Conservation (phyloP, 92 coral and sea anemone genomes). For the Porites lobata region DNA sequence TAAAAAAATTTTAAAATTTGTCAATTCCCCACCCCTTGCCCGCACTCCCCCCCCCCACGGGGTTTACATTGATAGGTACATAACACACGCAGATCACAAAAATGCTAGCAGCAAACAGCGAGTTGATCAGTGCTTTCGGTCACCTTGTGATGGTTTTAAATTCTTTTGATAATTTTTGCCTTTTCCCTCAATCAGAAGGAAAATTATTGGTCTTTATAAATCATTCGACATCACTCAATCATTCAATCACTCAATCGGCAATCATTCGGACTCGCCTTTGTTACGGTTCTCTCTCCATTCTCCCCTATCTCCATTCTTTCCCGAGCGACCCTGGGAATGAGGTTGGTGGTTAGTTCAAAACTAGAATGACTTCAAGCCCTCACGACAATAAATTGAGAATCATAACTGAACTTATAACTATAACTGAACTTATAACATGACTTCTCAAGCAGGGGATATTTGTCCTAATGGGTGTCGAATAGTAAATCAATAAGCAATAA, state of each 20-base stretch:
- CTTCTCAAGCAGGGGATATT: constrained; percentile 30
- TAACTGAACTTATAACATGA: constrained; percentile 26
- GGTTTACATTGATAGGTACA: too few species aligned
- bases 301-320: constrained; percentile 2
- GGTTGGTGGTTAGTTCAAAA: constrained; percentile 32
- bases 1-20: too few species aligned
- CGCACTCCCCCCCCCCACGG: too few species aligned
- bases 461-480: constrained; percentile 26
- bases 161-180: too few species aligned
- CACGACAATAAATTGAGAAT: constrained; percentile 27
- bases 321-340: constrained; percentile 25
- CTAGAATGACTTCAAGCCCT: constrained; percentile 39
- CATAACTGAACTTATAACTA: constrained; percentile 21
- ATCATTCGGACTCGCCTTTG: constrained; percentile 28
- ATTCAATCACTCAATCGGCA: constrained; percentile 21
- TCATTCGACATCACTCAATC: too few species aligned
- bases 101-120: too few species aligned
- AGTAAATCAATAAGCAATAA: constrained; percentile 24
- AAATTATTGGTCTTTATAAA: too few species aligned
- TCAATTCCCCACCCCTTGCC: too few species aligned
- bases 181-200: too few species aligned
- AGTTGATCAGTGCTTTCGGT: too few species aligned
- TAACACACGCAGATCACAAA: too few species aligned
- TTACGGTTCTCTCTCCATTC: constrained; percentile 35
- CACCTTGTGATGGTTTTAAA: too few species aligned